Conservation (phyloP, 2,113 vertebrate species). For the Asarcornis scutulata region DNA sequence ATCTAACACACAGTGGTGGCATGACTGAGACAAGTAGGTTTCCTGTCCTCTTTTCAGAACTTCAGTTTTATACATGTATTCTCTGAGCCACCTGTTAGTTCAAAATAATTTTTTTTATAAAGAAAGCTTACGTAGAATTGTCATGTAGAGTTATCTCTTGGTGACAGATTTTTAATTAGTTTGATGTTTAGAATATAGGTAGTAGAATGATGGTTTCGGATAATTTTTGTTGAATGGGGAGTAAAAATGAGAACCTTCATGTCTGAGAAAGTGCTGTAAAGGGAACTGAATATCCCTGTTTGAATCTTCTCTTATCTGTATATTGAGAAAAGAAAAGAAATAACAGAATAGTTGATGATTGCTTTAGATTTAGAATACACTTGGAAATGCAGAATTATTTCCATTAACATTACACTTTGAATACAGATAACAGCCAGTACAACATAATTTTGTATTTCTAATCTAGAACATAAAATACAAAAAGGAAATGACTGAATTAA, state of each 20-base stretch:
- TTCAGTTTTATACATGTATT: neutral
- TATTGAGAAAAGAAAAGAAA: neutral
- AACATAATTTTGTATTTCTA: slow-evolving; percentile 51
- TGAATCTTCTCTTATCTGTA: slow-evolving; percentile 9
- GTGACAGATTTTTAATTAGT: slow-evolving; percentile 12
- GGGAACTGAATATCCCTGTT: slow-evolving; percentile 3
- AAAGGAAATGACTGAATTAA: slow-evolving; percentile 43
- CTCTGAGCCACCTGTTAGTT: neutral
- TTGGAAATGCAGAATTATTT: slow-evolving; percentile 51
- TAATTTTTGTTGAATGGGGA: slow-evolving; percentile 9
- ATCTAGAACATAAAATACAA: neutral
- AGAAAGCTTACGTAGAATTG: neutral
- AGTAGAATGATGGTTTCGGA: slow-evolving; percentile 5
- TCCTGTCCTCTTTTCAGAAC: neutral
- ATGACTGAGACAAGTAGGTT: neutral
- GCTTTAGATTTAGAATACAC: slow-evolving; percentile 18
- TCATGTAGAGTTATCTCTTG: neutral
- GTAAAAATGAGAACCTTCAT: slow-evolving; percentile 31
- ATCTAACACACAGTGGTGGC: rapidly evolving
- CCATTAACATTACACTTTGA: slow-evolving; percentile 33
- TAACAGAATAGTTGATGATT: neutral
- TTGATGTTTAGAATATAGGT: slow-evolving; percentile 31
- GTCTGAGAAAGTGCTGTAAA: slow-evolving; percentile 40
- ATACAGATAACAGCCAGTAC: slow-evolving; percentile 28
- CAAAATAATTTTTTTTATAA: neutral